Evolutionary conservation across 2,888 invertebrate genomes (phyloP).

Genomic region (Hymenopus coronatus): DNA sequence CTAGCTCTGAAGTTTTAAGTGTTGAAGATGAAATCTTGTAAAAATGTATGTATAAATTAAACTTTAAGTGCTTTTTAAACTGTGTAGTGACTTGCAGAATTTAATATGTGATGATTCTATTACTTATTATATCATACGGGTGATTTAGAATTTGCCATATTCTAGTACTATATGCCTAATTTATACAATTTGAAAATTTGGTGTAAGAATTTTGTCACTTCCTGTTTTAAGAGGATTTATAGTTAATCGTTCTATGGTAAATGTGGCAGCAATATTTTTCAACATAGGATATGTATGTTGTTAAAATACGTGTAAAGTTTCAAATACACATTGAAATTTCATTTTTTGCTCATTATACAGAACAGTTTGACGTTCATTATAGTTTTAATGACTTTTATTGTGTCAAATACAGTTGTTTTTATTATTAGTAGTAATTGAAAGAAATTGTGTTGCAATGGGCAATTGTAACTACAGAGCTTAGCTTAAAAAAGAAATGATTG

Average conservation of each 20-base stretch:
- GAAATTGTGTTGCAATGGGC: neutral
- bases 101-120: neutral
- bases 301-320: neutral
- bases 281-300: neutral
- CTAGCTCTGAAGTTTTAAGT: neutral
- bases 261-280: neutral
- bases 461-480: neutral
- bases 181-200: neutral
- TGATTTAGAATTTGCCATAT: neutral
- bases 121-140: conserved; percentile 6
- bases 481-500: neutral
- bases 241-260: neutral
- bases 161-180: neutral
- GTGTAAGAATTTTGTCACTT: neutral
- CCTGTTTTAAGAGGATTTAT: neutral
- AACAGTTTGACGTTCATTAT: neutral
- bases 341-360: neutral
- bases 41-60: neutral
- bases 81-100: neutral
- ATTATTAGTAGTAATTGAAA: neutral
- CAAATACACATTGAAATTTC: neutral
- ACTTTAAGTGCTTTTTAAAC: neutral
- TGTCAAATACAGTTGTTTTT: neutral
- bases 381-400: neutral
- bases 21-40: neutral